Conservation (phyloP, 2,888 invertebrate genomes). For the Dasypogon diadema region DNA sequence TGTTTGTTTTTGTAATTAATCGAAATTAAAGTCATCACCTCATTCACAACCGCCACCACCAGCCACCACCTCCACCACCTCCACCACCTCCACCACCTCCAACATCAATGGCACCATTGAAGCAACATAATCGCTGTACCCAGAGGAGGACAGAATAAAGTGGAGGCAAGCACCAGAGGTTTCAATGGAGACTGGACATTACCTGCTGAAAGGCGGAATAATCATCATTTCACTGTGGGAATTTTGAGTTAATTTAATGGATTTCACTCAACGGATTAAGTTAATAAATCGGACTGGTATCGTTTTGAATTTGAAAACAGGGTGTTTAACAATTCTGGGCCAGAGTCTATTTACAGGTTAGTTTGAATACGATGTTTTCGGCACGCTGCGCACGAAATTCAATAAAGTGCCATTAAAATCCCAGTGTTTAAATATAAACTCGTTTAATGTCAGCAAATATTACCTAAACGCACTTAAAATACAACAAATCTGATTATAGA, state of each 20-base stretch:
- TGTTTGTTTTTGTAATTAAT: neutral
- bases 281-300: constrained; percentile 8
- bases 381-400: neutral
- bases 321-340: too few relatives aligned
- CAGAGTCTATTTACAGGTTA: too few relatives aligned
- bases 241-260: neutral
- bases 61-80: neutral
- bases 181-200: constrained; percentile 23
- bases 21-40: neutral
- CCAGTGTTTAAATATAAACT: too few relatives aligned
- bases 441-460: too few relatives aligned
- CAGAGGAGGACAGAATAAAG: neutral
- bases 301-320: neutral
- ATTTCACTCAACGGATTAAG: constrained; percentile 5
- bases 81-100: neutral
- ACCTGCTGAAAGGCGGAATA: constrained; percentile 29
- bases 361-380: too few relatives aligned
- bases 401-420: neutral
- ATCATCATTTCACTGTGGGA: constrained; percentile 24
- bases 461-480: too few relatives aligned
- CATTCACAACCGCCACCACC: neutral
- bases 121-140: neutral
- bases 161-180: neutral
- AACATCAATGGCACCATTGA: too few relatives aligned
- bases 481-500: too few relatives aligned